A percentile compares a stretch with the other conserved stretches of the same genome.
phyloP scores from a whole-genome alignment of 2,888 invertebrate species.

The Loripinus fragilis region DNA sequence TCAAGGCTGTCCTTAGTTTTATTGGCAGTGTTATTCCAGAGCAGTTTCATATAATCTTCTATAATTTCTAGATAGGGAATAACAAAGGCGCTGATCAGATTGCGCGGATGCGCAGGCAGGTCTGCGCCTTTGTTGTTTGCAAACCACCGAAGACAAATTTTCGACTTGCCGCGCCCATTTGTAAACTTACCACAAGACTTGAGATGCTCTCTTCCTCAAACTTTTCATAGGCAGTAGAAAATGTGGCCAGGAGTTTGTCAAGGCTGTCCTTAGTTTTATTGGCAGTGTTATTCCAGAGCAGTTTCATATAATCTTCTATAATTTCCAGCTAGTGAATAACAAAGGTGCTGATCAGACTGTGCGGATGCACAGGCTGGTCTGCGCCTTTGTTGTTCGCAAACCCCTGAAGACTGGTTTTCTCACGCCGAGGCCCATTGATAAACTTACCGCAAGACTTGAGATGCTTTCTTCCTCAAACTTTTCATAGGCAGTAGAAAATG shows the following conservation, averaged over 20 bases:
- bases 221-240: constrained; percentile 68
- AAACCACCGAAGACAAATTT: too few species aligned
- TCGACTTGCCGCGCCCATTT: too few species aligned
- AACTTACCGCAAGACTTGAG: constrained; percentile 66
- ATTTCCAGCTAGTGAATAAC: too few species aligned
- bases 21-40: constrained; percentile 70
- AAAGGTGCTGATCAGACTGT: too few species aligned
- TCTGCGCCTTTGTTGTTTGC: too few species aligned
- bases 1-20: constrained; percentile 74
- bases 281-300: constrained; percentile 72
- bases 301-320: constrained; percentile 75
- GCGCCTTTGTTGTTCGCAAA: too few species aligned
- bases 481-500: constrained; percentile 70
- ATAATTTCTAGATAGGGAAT: too few species aligned
- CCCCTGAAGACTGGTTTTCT: too few species aligned
- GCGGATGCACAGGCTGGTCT: too few species aligned
- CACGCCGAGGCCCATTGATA: too few species aligned
- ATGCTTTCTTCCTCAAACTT: constrained; percentile 71
- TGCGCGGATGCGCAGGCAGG: too few species aligned
- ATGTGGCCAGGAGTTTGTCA: constrained; percentile 71
- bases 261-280: constrained; percentile 72
- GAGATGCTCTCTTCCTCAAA: constrained; percentile 70
- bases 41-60: constrained; percentile 75
- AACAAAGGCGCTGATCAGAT: too few species aligned
- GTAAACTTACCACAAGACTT: constrained; percentile 66